Base-by-base conservation (phyloP, 2,797 vertebrate genomes). In the Catharus ustulatus region DNA sequence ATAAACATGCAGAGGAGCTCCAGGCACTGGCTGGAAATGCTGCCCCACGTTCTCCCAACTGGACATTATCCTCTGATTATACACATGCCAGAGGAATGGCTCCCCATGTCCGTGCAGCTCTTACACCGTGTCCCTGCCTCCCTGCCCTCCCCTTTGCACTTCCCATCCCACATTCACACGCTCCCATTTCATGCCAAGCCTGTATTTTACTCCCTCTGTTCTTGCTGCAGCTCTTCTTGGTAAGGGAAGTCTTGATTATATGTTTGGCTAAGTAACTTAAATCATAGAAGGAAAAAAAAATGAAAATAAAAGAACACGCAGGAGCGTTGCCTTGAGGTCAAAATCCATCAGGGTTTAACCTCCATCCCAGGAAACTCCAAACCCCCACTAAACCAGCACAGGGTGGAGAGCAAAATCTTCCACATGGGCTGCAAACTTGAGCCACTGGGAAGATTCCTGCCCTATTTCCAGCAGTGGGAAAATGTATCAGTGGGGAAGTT, bases 401-500 rank as follows among this genome's bases (percentile, higher is more conserved):
- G 26, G 26, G 54, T 62, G 34, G 48, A 71, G 80, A 91, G 61
- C 17, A 71, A 73, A 83, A 49, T 51, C 46, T 55, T 55, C 26
- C 18, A 43, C 26, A 38, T 1, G 0, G 34, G 34, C 64, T 79
- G 64, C 76, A 83, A 68, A 76, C 29, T 63, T 57, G 46, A 88
- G 78, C 57, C 80, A 79, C 94, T 95, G 94, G 92, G 96, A 97
- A 97, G 96, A 92, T 83, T 90, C 82, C 85, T 95, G 92, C 94
- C 94, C 92, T 94, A 69, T 90, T 96, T 97, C 95, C 94, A 96
- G 88, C 96, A 94, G 71, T 93, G 76, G 91, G 96, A 96, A 96
- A 96, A 97, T 93, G 92, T 94, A 95, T 18, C 59, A 91, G 90
- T 2, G 0, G 97, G 98, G 97, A 98, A 98, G 97, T 90, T 11